phyloP scores from a whole-genome alignment of 92 coral and sea anemone species.

The Micromussa lordhowensis region DNA sequence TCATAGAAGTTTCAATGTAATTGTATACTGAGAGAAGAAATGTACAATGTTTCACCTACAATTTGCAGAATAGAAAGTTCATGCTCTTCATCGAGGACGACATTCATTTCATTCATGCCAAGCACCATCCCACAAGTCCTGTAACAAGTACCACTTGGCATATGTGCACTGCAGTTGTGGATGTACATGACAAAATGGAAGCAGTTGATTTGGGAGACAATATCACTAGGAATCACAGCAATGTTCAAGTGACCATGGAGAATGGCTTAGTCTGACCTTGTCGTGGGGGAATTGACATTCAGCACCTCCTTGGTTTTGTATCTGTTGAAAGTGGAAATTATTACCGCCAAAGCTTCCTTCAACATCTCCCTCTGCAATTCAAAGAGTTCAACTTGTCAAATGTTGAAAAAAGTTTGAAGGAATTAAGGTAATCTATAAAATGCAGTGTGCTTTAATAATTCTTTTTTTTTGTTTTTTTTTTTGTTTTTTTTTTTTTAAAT shows the following conservation, averaged over 20 bases:
- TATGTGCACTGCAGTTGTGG: conserved; percentile 42
- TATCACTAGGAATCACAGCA: conserved; percentile 18
- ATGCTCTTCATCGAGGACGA: not conserved
- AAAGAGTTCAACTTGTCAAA: too few relatives aligned
- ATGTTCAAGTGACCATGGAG: conserved; percentile 31
- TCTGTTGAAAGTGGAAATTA: conserved; percentile 20
- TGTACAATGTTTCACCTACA: too few relatives aligned
- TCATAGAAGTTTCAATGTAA: too few relatives aligned
- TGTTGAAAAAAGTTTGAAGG: not conserved
- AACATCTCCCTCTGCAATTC: not conserved
- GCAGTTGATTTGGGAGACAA: conserved; percentile 7
- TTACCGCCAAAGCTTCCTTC: conserved; percentile 36
- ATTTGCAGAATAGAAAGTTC: conserved; percentile 30
- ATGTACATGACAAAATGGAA: conserved; percentile 27
- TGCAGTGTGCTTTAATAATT: too few relatives aligned
- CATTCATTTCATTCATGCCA: conserved; percentile 43
- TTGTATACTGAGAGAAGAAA: too few relatives aligned
- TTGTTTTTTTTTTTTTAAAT: too few relatives aligned
- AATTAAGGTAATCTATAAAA: not conserved
- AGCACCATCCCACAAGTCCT: conserved; percentile 10
- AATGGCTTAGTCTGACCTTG: conserved; percentile 26
- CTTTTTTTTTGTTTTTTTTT: too few relatives aligned
- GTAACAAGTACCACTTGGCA: conserved; percentile 38
- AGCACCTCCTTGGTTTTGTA: conserved; percentile 39
- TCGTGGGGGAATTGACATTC: conserved; percentile 43